Conservation (phyloP, 1,140 invertebrate species). For the Sogatella furcifera region DNA sequence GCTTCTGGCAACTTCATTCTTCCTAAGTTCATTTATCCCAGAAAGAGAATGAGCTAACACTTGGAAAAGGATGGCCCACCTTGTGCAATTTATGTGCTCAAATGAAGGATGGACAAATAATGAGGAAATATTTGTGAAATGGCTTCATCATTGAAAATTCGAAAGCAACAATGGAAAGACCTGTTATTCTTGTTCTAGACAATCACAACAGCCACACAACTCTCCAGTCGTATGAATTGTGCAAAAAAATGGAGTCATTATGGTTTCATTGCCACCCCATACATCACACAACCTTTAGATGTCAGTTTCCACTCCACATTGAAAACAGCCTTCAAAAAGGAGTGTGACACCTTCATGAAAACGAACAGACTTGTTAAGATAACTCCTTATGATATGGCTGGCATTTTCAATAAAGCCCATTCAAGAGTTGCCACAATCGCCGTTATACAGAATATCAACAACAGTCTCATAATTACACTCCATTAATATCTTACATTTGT, state of each 20-base stretch:
- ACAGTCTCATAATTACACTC: too few species aligned
- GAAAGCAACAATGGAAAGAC: constrained; percentile 11
- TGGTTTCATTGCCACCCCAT: constrained; percentile 31
- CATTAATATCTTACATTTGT: too few species aligned
- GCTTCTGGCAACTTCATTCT: constrained; percentile 27
- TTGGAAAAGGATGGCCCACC: constrained; percentile 27
- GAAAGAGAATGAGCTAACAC: constrained; percentile 19
- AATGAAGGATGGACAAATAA: constrained; percentile 29
- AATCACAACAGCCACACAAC: constrained; percentile 30
- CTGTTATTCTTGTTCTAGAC: constrained; percentile 24
- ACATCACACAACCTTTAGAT: constrained; percentile 32
- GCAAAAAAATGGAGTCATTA: constrained; percentile 29
- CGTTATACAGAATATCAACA: too few species aligned
- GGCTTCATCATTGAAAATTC: constrained; percentile 20
- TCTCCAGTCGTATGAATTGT: constrained; percentile 21
- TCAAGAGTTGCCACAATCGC: constrained; percentile 20
- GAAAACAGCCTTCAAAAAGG: constrained; percentile 32
- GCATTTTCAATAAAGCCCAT: constrained; percentile 23
- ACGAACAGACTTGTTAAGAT: constrained; percentile 24
- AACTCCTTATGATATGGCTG: constrained; percentile 27
- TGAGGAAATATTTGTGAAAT: constrained; percentile 26
- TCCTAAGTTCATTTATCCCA: constrained; percentile 33
- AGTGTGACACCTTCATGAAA: constrained; percentile 27
- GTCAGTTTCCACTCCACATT: constrained; percentile 29
- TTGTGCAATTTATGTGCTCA: constrained; percentile 25